phyloP scores from a whole-genome alignment of 2,888 invertebrate species.

The Endomychus coccineus region DNA sequence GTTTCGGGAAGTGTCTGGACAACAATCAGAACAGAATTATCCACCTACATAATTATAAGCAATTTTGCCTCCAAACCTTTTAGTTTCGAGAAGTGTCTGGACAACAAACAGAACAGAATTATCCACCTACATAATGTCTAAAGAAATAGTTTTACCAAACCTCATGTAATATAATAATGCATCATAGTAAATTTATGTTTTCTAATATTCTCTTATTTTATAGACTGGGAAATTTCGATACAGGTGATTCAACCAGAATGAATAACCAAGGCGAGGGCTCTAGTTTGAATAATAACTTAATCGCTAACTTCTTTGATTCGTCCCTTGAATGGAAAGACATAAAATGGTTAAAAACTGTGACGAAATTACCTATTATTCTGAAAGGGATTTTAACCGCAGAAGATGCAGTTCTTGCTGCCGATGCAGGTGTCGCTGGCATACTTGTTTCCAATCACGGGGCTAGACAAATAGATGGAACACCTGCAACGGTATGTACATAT shows the following conservation, averaged over 20 bases:
- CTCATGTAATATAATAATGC: too few species aligned
- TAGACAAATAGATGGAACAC: slow-evolving; percentile 79
- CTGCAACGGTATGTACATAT: slow-evolving; percentile 60
- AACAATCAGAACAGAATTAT: too few species aligned
- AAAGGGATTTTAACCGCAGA: slow-evolving; percentile 83
- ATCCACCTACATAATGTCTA: too few species aligned
- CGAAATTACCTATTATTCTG: slow-evolving; percentile 70
- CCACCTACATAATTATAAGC: too few species aligned
- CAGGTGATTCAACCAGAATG: slow-evolving; percentile 45
- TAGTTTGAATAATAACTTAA: slow-evolving; percentile 71
- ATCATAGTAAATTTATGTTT: too few species aligned
- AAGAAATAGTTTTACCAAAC: too few species aligned
- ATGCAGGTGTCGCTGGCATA: slow-evolving; percentile 70
- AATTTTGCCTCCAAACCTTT: too few species aligned
- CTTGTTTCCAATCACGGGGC: slow-evolving; percentile 94
- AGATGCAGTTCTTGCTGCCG: slow-evolving; percentile 70
- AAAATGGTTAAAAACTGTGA: slow-evolving; percentile 72
- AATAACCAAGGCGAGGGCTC: slow-evolving; percentile 53
- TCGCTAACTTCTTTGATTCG: slow-evolving; percentile 69
- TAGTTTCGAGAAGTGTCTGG: too few species aligned
- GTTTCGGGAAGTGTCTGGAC: too few species aligned
- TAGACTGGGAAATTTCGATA: slow-evolving; percentile 76
- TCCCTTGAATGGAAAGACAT: slow-evolving; percentile 83
- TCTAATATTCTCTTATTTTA: too few species aligned
- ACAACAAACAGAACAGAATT: too few species aligned